A percentile compares a stretch with the other conserved stretches of the same genome.
These are phyloP conservation scores for Glaucomys volans DNA, from an alignment of 2,113 vertebrate species.

Conservation along the genomic window DNA sequence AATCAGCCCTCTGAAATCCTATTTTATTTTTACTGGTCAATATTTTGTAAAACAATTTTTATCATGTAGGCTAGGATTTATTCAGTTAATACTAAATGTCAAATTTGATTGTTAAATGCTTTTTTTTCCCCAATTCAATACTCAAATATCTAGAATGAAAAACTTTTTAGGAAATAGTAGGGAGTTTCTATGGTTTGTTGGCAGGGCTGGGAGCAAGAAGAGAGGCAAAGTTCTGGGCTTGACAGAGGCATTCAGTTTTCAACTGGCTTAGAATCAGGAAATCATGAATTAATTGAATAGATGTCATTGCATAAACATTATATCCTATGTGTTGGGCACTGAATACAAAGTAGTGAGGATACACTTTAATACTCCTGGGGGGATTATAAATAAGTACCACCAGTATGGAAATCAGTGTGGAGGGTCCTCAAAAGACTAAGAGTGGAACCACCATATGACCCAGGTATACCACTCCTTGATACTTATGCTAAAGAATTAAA, in stretches of 20 bases:
- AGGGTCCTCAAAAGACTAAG: too few relatives aligned
- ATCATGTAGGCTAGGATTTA: neutral
- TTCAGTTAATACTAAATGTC: neutral
- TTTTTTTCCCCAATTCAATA: neutral
- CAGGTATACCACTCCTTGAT: too few relatives aligned
- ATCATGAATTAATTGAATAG: neutral
- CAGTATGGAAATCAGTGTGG: too few relatives aligned
- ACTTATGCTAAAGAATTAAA: neutral
- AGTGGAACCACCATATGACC: too few relatives aligned
- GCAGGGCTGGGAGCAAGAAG: neutral
- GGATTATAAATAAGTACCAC: too few relatives aligned
- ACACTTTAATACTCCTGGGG: neutral
- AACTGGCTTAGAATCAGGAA: neutral
- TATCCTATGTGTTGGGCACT: neutral
- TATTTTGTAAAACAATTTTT: neutral
- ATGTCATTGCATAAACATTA: neutral
- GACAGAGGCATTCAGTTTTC: neutral
- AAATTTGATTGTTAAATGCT: neutral
- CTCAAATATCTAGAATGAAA: neutral
- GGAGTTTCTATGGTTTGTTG: neutral
- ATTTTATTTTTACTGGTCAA: neutral
- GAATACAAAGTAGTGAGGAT: neutral
- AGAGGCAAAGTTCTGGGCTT: neutral
- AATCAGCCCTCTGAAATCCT: neutral
- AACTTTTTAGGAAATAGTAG: neutral